Base-by-base conservation (phyloP, 2,888 invertebrate species). In the Anoplius nigerrimus region DNA sequence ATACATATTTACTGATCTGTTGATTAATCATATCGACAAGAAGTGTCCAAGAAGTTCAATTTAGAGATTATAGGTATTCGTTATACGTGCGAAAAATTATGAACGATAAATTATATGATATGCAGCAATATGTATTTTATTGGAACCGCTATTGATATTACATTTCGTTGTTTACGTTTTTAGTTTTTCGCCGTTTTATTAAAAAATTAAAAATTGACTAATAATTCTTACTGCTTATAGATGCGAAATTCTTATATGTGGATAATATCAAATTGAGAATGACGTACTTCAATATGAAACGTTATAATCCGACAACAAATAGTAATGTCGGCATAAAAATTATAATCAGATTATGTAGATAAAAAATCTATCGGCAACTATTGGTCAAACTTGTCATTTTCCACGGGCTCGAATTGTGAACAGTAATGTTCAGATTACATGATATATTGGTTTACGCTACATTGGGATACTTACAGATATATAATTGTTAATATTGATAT, bases 311-410 rank as follows among this genome's bases (percentile, higher is more conserved):
- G 34, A 34, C 34, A 34, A 2, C 6, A 34, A 6, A 13, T 34
- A 34, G 11, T 8, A 11, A 11, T 13, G 34, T 34, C 11, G 34
- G 34, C 11, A 13, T 34, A 34, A 48, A 18, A 13, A 56, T 45
- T 58, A 18, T 15, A 46, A 58, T 67, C 62, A 18, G 62, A 66
- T 61, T 56, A 52, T 34, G 52, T 52, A 76, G 75, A 75, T 64
- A 79, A 80, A 72, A 79, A 79, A 78, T 72, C 78, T 78, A 84
- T 84, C 79, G 81, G 81, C 82, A 85, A 85, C 81, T 84, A 85
- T 78, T 84, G 86, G 87, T 87, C 84, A 86, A 83, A 83, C 86
- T 87, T 87, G 87, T 87, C 87, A 87, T 87, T 86, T 87, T 87
- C 86, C 85, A 85, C 74, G 70, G 69, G 70, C 69, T 62, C 67